A percentile compares a stretch with the other conserved stretches of the same genome.
phyloP scores from a whole-genome alignment of 2,113 vertebrate species.

The Capricornis sumatraensis region DNA sequence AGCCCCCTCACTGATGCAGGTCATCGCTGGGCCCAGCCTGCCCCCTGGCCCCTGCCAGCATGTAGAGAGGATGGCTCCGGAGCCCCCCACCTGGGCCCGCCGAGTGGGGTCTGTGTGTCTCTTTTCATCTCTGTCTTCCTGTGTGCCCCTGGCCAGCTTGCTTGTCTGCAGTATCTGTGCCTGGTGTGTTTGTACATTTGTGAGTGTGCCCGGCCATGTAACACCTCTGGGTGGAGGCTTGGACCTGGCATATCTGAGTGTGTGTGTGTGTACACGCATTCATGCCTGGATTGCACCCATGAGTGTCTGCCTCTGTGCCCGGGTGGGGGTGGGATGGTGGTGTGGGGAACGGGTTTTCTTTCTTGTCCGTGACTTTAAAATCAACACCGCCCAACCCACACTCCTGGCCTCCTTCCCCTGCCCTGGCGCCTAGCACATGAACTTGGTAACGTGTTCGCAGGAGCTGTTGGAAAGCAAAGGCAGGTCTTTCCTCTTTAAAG shows the following conservation, averaged over 20 bases:
- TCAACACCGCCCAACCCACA: neutral
- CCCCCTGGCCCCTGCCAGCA: neutral
- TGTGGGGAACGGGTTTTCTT: neutral
- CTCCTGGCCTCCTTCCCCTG: neutral
- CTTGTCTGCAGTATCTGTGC: neutral
- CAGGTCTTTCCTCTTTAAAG: conserved; percentile 42
- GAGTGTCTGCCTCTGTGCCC: neutral
- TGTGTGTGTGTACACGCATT: neutral
- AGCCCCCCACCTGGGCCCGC: fast-evolving
- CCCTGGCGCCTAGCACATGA: neutral
- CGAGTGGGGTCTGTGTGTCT: fast-evolving
- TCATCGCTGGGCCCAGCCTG: neutral
- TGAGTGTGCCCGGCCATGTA: fast-evolving
- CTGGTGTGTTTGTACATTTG: neutral
- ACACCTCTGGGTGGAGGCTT: neutral
- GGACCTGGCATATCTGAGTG: neutral
- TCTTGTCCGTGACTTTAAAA: neutral
- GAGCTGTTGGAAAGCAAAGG: conserved; percentile 17
- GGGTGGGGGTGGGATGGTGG: neutral
- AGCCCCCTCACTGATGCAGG: neutral
- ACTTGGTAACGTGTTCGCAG: neutral
- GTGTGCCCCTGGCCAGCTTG: neutral
- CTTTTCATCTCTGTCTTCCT: neutral
- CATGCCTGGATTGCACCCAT: neutral
- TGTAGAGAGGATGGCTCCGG: neutral